Percentiles rank a stretch among this genome's conserved stretches.
Evolutionary conservation across 2,113 vertebrate species (phyloP).

Genomic region (Neotoma lepida): DNA sequence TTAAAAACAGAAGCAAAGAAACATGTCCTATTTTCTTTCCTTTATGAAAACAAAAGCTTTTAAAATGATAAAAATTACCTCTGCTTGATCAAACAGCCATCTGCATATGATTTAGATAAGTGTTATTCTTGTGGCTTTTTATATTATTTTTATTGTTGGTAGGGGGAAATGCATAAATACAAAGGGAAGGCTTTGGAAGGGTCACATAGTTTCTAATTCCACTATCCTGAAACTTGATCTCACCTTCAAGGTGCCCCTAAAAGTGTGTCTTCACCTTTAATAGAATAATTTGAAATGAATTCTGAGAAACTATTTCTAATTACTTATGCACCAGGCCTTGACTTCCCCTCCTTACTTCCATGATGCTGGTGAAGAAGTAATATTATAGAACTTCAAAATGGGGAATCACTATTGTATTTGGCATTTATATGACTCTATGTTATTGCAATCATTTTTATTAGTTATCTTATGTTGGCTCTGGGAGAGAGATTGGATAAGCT

Average conservation of each 20-base stretch:
- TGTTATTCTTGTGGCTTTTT: constrained; percentile 67
- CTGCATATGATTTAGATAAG: constrained; percentile 86
- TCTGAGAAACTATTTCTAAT: constrained; percentile 46
- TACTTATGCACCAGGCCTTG: constrained; percentile 29
- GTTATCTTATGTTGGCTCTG: constrained; percentile 52
- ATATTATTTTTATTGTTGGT: constrained; percentile 77
- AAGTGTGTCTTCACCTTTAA: constrained; percentile 64
- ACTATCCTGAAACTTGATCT: constrained; percentile 57
- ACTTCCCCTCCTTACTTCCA: constrained; percentile 62
- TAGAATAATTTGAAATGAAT: constrained; percentile 40
- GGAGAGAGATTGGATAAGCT: constrained; percentile 48
- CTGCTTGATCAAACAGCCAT: constrained; percentile 84
- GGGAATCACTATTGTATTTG: constrained; percentile 66
- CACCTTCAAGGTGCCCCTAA: constrained; percentile 33
- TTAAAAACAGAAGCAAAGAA: constrained; percentile 80
- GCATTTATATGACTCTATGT: constrained; percentile 68
- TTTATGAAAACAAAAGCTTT: constrained; percentile 87
- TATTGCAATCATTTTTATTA: constrained; percentile 73
- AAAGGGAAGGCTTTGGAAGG: constrained; percentile 56
- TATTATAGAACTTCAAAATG: constrained; percentile 72
- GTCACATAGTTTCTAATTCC: constrained; percentile 62
- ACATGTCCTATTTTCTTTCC: constrained; percentile 83
- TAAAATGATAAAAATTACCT: constrained; percentile 85
- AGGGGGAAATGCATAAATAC: constrained; percentile 77
- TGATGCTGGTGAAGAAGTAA: constrained; percentile 74